Base-by-base conservation (phyloP, 2,888 invertebrate genomes). In the Agriopis aurantiaria region DNA sequence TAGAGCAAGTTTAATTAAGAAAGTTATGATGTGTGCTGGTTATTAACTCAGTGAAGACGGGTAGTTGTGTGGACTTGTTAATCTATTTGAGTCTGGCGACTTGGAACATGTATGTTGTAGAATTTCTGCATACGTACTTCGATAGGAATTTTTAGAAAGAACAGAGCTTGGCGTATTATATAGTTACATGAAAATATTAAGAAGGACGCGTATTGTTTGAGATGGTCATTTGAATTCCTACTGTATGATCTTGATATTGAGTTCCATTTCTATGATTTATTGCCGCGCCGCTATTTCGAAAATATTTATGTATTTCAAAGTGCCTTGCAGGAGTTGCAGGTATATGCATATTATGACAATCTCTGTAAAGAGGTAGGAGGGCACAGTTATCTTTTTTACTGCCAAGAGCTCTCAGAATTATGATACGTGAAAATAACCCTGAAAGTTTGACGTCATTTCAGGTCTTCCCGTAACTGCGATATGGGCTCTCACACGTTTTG, bases 11-110 rank as follows among this genome's bases (percentile, higher is more conserved):
- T 78, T 73, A 77, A 82, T 80, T 81, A 77, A 72, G 65, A 78
- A 82, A 83, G 82, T 83, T 84, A 73, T 75, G 76, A 76, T 75
- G 75, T 68, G 75, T 77, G 69, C 73, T 76, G 64, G 76, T 72
- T 77, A 73, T 64, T 74, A 74, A 71, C 69, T 71, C 66, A 40
- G 69, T 67, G 69, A 64, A 72, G 74, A 72, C 71, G 65, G 40
- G 68, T 65, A 65, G 72, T 65, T 72, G 68, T 73, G 59, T 46
- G 57, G 58, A 65, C 73, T 72, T 68, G 69, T 71, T 74, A 67
- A 71, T 74, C 73, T 70, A 67, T 71, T 71, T 68, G 68, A 55
- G 69, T 46, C 55, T 60, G 65, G 61, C 65, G 65, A 65, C 33
- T 48, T 61, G 56, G 64, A 53, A 68, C 49, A 56, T 63, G 41